Evolutionary conservation across 2,888 invertebrate genomes (phyloP).

Genomic region (Perizoma flavofasciatum): DNA sequence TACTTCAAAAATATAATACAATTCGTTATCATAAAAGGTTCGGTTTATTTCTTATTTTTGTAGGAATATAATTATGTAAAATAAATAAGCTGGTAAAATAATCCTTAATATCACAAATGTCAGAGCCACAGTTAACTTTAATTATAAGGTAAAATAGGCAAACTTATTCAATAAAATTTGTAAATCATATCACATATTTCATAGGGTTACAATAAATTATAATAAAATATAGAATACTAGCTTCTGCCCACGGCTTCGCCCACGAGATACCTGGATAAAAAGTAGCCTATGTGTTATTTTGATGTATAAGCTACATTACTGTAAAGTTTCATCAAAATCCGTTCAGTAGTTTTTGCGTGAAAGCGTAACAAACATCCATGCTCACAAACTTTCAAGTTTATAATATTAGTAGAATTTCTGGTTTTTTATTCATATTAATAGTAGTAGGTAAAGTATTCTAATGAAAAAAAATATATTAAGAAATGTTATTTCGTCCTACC

Average conservation of each 20-base stretch:
- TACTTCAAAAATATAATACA: background rate
- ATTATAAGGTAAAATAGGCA: background rate
- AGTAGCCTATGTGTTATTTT: too few species aligned
- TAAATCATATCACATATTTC: slow-evolving; percentile 21
- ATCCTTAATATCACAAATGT: slow-evolving; percentile 17
- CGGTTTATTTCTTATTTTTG: background rate
- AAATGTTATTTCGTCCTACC: too few species aligned
- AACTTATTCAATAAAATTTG: slow-evolving; percentile 9
- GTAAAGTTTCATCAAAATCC: too few species aligned
- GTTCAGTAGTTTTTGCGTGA: too few species aligned
- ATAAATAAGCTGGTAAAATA: background rate
- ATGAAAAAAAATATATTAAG: too few species aligned
- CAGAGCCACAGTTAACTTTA: background rate
- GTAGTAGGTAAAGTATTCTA: too few species aligned
- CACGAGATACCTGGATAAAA: too few species aligned
- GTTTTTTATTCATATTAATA: background rate
- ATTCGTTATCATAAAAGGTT: background rate
- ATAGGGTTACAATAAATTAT: slow-evolving; percentile 2
- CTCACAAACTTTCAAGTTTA: too few species aligned
- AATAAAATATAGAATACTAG: background rate
- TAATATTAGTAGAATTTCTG: too few species aligned
- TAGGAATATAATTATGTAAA: background rate
- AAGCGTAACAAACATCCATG: too few species aligned
- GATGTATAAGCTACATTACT: too few species aligned
- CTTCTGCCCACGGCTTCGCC: too few species aligned